Conservation (phyloP, 2,888 invertebrate species). For the Eudasyphora cyanicolor region DNA sequence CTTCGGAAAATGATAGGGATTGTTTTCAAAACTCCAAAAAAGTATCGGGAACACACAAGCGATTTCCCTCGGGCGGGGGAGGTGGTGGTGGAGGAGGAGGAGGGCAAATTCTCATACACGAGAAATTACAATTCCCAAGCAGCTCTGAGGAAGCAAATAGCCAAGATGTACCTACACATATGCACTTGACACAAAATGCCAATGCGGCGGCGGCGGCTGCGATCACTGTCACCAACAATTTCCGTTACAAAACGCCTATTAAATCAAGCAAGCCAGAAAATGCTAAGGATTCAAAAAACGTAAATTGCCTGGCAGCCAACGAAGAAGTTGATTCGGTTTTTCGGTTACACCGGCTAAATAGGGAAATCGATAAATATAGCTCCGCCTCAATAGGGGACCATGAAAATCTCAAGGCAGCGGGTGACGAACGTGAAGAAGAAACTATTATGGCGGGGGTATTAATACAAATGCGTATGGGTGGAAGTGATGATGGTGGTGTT, state of each 20-base stretch:
- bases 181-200: not conserved
- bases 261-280: not conserved
- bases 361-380: constrained; percentile 69
- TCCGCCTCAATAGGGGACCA: not conserved
- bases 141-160: constrained; percentile 66
- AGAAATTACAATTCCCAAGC: constrained; percentile 67
- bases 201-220: not conserved
- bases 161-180: constrained; percentile 51
- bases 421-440: constrained; percentile 2
- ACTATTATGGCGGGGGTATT: constrained; percentile 35
- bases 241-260: constrained; percentile 16
- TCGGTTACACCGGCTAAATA: constrained; percentile 69
- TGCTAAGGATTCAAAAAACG: constrained; percentile 46
- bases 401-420: not conserved
- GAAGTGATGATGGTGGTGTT: constrained; percentile 63
- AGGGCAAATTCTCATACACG: constrained; percentile 56
- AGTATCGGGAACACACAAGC: not conserved
- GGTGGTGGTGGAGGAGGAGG: not conserved
- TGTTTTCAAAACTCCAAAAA: constrained; percentile 45
- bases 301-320: constrained; percentile 58
- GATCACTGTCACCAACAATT: not conserved
- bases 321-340: constrained; percentile 71
- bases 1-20: constrained; percentile 63
- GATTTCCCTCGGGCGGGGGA: not conserved
- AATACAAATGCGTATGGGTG: constrained; percentile 66